These are phyloP conservation scores for Drosophila monieri DNA, from an alignment of 2,888 invertebrate species.

Conservation along the genomic window DNA sequence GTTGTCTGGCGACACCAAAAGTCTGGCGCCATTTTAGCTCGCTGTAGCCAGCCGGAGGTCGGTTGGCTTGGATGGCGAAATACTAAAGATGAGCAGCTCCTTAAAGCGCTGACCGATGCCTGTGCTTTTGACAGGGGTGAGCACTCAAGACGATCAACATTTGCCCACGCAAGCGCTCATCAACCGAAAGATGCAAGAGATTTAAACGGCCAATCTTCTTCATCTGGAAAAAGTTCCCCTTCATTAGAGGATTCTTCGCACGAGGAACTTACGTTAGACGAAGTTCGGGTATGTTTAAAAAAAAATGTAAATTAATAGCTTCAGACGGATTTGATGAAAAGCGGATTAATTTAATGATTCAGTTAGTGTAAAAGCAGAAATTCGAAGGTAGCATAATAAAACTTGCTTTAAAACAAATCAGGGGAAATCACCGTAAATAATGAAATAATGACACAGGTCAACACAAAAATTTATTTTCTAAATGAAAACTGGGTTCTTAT, in stretches of 20 bases:
- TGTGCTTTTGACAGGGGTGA: conserved; percentile 89
- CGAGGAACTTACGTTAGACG: conserved; percentile 82
- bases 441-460: too few relatives aligned
- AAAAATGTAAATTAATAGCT: too few relatives aligned
- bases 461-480: too few relatives aligned
- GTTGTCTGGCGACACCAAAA: conserved; percentile 95
- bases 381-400: too few relatives aligned
- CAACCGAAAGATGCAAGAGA: conserved; percentile 32
- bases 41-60: conserved; percentile 97
- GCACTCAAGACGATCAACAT: conserved; percentile 65
- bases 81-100: conserved; percentile 93
- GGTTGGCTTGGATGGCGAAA: conserved; percentile 98
- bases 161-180: conserved; percentile 6
- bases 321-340: too few relatives aligned
- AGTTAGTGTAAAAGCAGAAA: too few relatives aligned
- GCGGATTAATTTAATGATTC: too few relatives aligned
- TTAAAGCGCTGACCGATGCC: conserved; percentile 92
- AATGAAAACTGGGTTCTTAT: too few relatives aligned
- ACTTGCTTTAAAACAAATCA: too few relatives aligned
- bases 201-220: conserved; percentile 53
- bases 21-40: conserved; percentile 96
- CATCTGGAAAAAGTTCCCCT: conserved; percentile 82
- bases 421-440: too few relatives aligned
- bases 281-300: conserved; percentile 76
- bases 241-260: conserved; percentile 82